Evolutionary conservation across 2,113 vertebrate species (phyloP).

Genomic region (Alethe castanea): DNA sequence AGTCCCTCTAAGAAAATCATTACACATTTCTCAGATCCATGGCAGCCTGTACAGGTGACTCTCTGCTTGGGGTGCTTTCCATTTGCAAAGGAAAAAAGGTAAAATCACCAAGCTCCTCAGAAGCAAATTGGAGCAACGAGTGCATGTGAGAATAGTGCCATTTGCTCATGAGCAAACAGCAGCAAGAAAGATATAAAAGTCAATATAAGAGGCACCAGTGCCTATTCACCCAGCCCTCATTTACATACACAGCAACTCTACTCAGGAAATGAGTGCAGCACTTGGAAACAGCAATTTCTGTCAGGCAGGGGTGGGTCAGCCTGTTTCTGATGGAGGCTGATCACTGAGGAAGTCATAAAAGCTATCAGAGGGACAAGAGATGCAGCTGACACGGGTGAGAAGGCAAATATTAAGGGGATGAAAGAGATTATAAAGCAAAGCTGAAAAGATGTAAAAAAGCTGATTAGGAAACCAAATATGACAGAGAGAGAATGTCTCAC

Average conservation of each 20-base stretch:
- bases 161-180: slow-evolving; percentile 42
- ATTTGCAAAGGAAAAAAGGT: background rate
- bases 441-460: slow-evolving; percentile 47
- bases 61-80: background rate
- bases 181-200: slow-evolving; percentile 26
- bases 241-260: background rate
- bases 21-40: rapidly evolving
- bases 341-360: slow-evolving; percentile 53
- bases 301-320: background rate
- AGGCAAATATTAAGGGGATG: slow-evolving; percentile 49
- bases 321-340: background rate
- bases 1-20: background rate
- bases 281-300: slow-evolving; percentile 37
- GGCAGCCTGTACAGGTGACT: no score
- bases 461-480: slow-evolving; percentile 57
- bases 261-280: slow-evolving; percentile 37
- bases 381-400: slow-evolving; percentile 11
- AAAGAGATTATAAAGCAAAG: slow-evolving; percentile 51
- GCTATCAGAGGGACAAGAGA: background rate
- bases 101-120: background rate
- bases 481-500: background rate
- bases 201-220: background rate
- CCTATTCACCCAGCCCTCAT: background rate
- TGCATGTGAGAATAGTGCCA: slow-evolving; percentile 14
- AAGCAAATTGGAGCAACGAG: background rate